Evolutionary conservation across 1,140 invertebrate species (phyloP), one percentile per base, ranked within the genome.

Genomic region (Drosophila tristis): DNA sequence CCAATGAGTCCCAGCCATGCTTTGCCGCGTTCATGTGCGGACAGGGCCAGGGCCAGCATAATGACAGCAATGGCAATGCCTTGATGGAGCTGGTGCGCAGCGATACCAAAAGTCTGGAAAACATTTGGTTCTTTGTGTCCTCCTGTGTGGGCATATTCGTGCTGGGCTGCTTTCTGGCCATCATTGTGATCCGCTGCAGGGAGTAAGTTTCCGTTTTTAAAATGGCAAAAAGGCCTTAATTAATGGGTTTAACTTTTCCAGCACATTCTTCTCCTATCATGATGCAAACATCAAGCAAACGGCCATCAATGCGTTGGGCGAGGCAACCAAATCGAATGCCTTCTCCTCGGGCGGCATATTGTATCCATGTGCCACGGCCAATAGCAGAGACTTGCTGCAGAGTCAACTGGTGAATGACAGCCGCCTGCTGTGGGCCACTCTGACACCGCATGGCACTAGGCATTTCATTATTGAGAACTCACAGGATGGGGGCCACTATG

Each of bases 81-180:
- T 95, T 95, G 66, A 94, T 96, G 57, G 96, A 96, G 82, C 93
- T 96, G 77, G 95, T 96, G 0, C 93, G 95, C 77, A 95, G 95
- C 93, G 93, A 87, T 51, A 61, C 93, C 2, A 93, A 94, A 7
- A 93, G 94, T 5, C 94, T 95, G 15, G 96, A 96, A 66, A 96
- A 97, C 80, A 96, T 96, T 0, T 97, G 96, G 96, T 94, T 97
- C 42, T 92, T 97, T 45, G 95, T 97, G 74, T 96, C 95, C 0
- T 96, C 95, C 39, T 96, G 96, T 77, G 94, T 96, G 50, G 96
- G 95, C 8, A 95, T 97, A 6, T 93, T 97, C 13, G 94, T 96
- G 54, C 93, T 97, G 13, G 96, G 96, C 53, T 95, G 96, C 4
- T 92, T 97, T 16, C 92, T 97, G 25, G 96, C 96, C 0, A 93